These are phyloP conservation scores for Gryon sp. DNA, from an alignment of 1,140 invertebrate genomes.

Conservation along the genomic window DNA sequence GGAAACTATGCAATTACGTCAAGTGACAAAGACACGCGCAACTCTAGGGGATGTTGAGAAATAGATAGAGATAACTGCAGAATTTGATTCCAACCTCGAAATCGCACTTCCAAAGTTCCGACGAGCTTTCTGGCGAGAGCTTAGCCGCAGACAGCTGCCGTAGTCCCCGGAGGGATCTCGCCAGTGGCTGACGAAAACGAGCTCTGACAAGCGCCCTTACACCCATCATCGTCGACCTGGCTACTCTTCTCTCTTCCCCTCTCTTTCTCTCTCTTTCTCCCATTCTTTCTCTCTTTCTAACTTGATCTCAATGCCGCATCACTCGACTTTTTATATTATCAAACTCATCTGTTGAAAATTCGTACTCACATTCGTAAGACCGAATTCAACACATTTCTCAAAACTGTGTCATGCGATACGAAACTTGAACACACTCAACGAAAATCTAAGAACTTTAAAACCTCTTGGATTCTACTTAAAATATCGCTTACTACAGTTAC, in stretches of 20 bases:
- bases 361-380: slow-evolving; percentile 11
- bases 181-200: slow-evolving; percentile 74
- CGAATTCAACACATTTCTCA: slow-evolving; percentile 39
- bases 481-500: slow-evolving; percentile 55
- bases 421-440: slow-evolving; percentile 49
- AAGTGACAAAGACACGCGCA: slow-evolving; percentile 46
- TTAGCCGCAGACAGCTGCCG: slow-evolving; percentile 76
- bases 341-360: slow-evolving; percentile 55
- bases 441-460: slow-evolving; percentile 20
- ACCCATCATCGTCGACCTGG: slow-evolving; percentile 76
- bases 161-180: slow-evolving; percentile 71
- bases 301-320: neutral
- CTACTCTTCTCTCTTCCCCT: slow-evolving; percentile 40
- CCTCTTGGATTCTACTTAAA: slow-evolving; percentile 46
- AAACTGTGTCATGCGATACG: slow-evolving; percentile 62
- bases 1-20: slow-evolving; percentile 59
- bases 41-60: slow-evolving; percentile 21
- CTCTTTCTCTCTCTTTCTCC: slow-evolving; percentile 11
- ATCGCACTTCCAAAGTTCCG: slow-evolving; percentile 70
- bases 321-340: slow-evolving; percentile 28
- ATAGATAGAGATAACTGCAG: slow-evolving; percentile 47
- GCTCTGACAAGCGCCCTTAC: slow-evolving; percentile 76
- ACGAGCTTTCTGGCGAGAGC: slow-evolving; percentile 72
- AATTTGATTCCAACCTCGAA: slow-evolving; percentile 65
- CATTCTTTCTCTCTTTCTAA: slow-evolving; percentile 20